Evolutionary conservation across 2,888 invertebrate species (phyloP).

Genomic region (Frankliniella fusca): DNA sequence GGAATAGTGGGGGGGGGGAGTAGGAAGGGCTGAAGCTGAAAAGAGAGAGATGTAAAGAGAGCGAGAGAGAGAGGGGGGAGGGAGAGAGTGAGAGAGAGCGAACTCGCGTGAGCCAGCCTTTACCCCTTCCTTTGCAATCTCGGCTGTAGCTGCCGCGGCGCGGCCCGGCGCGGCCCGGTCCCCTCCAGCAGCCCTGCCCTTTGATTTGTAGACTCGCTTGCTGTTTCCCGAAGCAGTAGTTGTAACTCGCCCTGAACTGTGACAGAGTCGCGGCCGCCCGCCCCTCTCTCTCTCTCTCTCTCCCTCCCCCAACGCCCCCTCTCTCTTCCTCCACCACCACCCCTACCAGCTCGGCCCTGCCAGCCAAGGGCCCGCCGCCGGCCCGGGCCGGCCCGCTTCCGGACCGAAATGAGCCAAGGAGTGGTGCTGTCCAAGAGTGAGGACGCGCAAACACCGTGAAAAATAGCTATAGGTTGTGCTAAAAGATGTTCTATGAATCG

Average conservation of each 20-base stretch:
- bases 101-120: no score
- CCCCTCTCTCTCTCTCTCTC: background rate
- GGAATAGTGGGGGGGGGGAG: no score
- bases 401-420: constrained; percentile 8
- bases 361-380: background rate
- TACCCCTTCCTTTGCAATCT: background rate
- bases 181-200: background rate
- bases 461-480: no score
- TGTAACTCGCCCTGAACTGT: constrained; percentile 22
- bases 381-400: background rate
- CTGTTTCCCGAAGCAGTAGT: constrained; percentile 24
- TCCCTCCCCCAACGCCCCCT: background rate
- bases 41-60: no score
- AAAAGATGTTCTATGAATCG: background rate
- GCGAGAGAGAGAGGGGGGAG: no score
- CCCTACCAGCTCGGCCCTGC: no score
- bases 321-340: no score
- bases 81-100: no score
- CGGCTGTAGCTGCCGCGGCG: background rate
- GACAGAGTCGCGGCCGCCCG: background rate
- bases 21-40: no score
- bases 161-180: background rate
- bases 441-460: no score
- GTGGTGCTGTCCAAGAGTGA: background rate
- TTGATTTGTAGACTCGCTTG: constrained; percentile 22